Evolutionary conservation across 2,797 vertebrate species (phyloP), one percentile per base, ranked within the genome.

Genomic region (Mus caroli): DNA sequence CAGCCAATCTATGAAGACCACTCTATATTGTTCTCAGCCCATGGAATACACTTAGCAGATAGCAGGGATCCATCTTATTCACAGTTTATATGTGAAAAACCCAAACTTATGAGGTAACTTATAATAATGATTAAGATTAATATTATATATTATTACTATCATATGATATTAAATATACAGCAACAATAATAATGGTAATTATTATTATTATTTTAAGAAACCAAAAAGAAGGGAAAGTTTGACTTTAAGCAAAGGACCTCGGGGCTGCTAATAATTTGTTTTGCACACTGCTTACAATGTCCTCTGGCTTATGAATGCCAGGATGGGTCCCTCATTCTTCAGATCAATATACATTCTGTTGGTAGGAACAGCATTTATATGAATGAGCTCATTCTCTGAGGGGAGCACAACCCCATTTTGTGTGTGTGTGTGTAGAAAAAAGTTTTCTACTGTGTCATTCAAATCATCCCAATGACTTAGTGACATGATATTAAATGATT

Each of bases 241-340:
- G 37, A 43, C 37, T 34, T 73, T 60, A 34, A 58, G 6, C 5
- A 62, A 46, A 95, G 58, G 46, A 62, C 64, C 17, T 14, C 4
- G 19, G 67, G 11, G 50, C 2, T 24, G 37, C 11, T 34, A 69
- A 20, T 0, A 26, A 78, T 20, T 82, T 54, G 34, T 34, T 83
- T 60, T 31, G 15, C 43, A 34, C 58, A 46, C 56, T 28, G 52
- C 17, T 26, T 0, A 0, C 60, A 3, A 9, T 31, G 6, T 24
- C 1, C 34, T 34, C 22, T 46, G 50, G 46, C 12, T 14, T 17
- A 14, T 0, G 0, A 60, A n/a, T 11, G 34, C 14, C 22, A 67
- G 28, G 20, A 56, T 7, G 40, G 62, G 20, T 3, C 14, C 31
- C 1, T 77, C 3, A 26, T 22, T 12, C 6, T 67, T 11, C 15